Evolutionary conservation across 2,797 vertebrate species (phyloP), one percentile per base, ranked within the genome.

Genomic region (Sebastes cheni): DNA sequence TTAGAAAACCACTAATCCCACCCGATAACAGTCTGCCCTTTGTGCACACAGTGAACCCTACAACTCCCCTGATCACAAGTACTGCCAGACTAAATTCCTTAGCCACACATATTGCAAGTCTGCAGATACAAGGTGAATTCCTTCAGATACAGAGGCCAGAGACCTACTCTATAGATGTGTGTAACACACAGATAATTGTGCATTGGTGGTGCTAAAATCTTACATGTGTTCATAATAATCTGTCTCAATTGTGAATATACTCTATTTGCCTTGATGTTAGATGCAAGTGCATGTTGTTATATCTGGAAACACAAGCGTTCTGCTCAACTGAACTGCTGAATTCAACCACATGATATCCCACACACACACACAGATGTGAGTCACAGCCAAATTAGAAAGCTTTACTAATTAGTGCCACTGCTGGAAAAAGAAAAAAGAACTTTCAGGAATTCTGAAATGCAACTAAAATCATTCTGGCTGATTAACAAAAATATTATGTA

Each of bases 1-100:
- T 86, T 86, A 50, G 66, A 83, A 86, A 86, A 64, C 54, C 69
- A 29, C 75, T 79, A 85, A 86, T 82, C 71, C 61, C 11, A 55
- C 69, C 60, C 55, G 11, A 46, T 67, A 79, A 82, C 55, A 80
- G 65, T 29, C 68, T 67, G 34, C n/a, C 55, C 72, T 84, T 82
- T 83, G 69, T 83, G 69, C 74, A 65, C 34, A 30, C 29, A 30
- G 62, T 82, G 23, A 83, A 82, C 29, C n/a, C 56, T 18, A 55
- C 66, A 75, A 64, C 77, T 76, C 52, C 61, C 59, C 62, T 56
- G 62, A 83, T 77, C 77, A 75, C 69, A 62, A 73, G 69, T 7
- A 11, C 71, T 55, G 61, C 67, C 62, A 85, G 39, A 64, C 30
- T 20, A 55, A 34, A 79, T 64, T 74, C 73, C 68, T 69, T 16